Evolutionary conservation across 2,113 vertebrate genomes (phyloP), one percentile per base, ranked within the genome.

Genomic region (Clarias magur): DNA sequence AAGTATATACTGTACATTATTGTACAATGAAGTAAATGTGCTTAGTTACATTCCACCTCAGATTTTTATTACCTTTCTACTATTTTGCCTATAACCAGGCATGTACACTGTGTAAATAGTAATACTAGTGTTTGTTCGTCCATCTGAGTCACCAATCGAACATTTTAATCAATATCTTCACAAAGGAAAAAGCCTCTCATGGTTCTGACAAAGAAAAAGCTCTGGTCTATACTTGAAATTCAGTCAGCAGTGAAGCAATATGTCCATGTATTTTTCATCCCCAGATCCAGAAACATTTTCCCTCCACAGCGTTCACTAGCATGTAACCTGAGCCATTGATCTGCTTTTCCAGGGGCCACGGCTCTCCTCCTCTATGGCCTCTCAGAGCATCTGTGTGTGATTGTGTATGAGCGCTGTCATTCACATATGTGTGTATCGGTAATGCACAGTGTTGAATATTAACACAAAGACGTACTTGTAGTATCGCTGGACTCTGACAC

Each of bases 241-340:
- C 80, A 81, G 81, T 82, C 81, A 56, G 75, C 25, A 23, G 25
- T 82, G 67, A 83, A 88, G 67, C 59, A 73, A 62, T 62, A 80
- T 75, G 86, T 90, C 75, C 82, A 86, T 90, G 62, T 86, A 88
- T 85, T 88, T 88, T 89, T 88, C 80, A 88, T 73, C 27, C 57
- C 23, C 30, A 75, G 83, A 80, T 84, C 59, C 86, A 86, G 73
- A 90, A 82, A 65, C 59, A 16, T 65, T 85, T 38, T 63, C 23
- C 42, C 54, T 84, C 23, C 63, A 21, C 85, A 60, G 60, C 72
- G 19, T 57, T 86, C 75, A 67, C 80, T 30, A 80, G 34, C 56
- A 80, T 88, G 88, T 88, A 89, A 88, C 84, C 75, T 81, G 89
- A 90, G n/a, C 53, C 80, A 88, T 67, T 83, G 86, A 80, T 88